Percentiles rank a stretch among this genome's conserved stretches.
Evolutionary conservation across 2,888 invertebrate genomes (phyloP).

Genomic region (Eilema griseolum): DNA sequence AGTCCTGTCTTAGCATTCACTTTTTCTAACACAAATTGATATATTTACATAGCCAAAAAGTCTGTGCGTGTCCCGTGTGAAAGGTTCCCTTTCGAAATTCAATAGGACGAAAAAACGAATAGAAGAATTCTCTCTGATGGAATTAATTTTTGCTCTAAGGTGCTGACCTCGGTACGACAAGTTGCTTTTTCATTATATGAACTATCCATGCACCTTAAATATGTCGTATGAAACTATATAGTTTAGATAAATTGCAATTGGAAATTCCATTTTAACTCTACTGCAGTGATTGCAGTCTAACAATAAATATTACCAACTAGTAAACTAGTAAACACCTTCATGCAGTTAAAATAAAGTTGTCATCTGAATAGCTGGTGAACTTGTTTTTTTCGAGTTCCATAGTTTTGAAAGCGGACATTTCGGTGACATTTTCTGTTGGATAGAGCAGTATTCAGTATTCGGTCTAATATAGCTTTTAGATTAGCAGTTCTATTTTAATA

Average conservation of each 20-base stretch:
- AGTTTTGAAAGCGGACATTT: background rate
- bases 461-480: background rate
- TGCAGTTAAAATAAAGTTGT: background rate
- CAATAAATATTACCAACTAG: background rate
- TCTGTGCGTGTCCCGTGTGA: too few relatives aligned
- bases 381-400: background rate
- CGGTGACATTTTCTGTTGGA: background rate
- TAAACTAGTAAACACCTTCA: background rate
- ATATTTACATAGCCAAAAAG: too few relatives aligned
- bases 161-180: too few relatives aligned
- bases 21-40: too few relatives aligned
- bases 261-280: background rate
- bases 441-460: background rate
- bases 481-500: background rate
- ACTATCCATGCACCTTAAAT: too few relatives aligned
- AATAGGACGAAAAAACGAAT: too few relatives aligned
- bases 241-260: background rate
- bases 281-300: background rate
- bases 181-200: too few relatives aligned
- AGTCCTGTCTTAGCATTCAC: too few relatives aligned
- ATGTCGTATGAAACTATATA: too few relatives aligned
- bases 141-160: too few relatives aligned
- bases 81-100: too few relatives aligned
- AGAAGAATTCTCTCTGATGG: too few relatives aligned
- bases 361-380: background rate